Conservation (phyloP, 2,888 invertebrate genomes). For the Luperina testacea region DNA sequence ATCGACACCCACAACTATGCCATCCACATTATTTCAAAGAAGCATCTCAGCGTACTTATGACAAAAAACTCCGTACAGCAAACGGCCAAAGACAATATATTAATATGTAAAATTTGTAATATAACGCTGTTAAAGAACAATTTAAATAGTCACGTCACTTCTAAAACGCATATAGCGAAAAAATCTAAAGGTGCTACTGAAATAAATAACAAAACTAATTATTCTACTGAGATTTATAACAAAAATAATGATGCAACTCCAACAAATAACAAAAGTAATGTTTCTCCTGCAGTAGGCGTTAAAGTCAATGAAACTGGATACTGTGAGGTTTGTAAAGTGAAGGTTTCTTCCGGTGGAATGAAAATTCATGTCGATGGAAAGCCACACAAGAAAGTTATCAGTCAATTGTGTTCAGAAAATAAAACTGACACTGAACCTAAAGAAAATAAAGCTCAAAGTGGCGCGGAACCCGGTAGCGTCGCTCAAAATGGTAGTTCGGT, state of each 20-base stretch:
- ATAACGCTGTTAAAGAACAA: rapidly evolving
- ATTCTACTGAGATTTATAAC: too few species aligned
- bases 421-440: neutral
- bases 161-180: constrained; percentile 6
- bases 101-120: constrained; percentile 20
- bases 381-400: neutral
- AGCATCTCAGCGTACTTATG: neutral
- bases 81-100: rapidly evolving
- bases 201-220: neutral
- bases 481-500: neutral
- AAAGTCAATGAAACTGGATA: neutral
- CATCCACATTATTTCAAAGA: constrained; percentile 6
- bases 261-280: neutral
- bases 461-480: neutral
- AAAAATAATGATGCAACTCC: neutral
- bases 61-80: neutral
- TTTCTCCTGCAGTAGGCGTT: too few species aligned
- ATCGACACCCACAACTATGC: constrained; percentile 12
- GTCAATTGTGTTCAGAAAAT: neutral
- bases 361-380: constrained; percentile 15
- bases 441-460: neutral
- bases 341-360: constrained; percentile 25
- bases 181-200: neutral
- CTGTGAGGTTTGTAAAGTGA: constrained; percentile 37
- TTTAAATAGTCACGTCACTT: constrained; percentile 13